Evolutionary conservation across 2,888 invertebrate species (phyloP), one percentile per base, ranked within the genome.

Genomic region (Xestobium rufovillosum): DNA sequence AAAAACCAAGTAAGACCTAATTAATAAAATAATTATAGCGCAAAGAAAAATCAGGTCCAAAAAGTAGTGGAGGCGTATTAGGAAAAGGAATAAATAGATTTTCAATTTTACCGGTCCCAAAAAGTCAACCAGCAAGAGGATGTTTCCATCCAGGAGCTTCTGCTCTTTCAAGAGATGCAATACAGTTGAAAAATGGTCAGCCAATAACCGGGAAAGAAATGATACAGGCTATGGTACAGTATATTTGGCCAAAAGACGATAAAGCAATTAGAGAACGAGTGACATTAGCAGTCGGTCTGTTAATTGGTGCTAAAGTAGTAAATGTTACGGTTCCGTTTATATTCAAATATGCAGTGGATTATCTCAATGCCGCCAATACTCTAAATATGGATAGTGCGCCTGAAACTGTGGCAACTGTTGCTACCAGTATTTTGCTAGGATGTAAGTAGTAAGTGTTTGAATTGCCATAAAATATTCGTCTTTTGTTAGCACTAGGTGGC

Each of bases 221-320:
- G 84, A 58, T 94, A 15, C 75, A 74, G 47, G 83, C 84, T 33
- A 94, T 97, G 91, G 63, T 89, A 61, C 76, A 76, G 33, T 92
- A 95, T 68, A 84, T 97, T 38, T 97, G 97, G 97, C 97, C 97
- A 14, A 84, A 88, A 72, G 86, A 89, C 61, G 83, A 91, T 57
- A 66, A 71, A 41, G 72, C 75, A 49, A 80, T 89, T 43, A 72
- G 78, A 50, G 72, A 74, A 45, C 75, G 95, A 44, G 97, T 99
- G 11, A 74, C 84, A 56, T 55, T 90, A 28, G 91, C 98, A 3
- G 63, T 91, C 31, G 77, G 83, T 1, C 71, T 91, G 30, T 68
- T 91, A 34, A 75, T 84, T 34, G 80, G 83, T 26, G 87, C 90
- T 16, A 91, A 97, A 72, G 61, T 90, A 34, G 66, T 94, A 57